Evolutionary conservation across 1,140 invertebrate genomes (phyloP), one percentile per base, ranked within the genome.

Genomic region (Meloidogyne exigua): DNA sequence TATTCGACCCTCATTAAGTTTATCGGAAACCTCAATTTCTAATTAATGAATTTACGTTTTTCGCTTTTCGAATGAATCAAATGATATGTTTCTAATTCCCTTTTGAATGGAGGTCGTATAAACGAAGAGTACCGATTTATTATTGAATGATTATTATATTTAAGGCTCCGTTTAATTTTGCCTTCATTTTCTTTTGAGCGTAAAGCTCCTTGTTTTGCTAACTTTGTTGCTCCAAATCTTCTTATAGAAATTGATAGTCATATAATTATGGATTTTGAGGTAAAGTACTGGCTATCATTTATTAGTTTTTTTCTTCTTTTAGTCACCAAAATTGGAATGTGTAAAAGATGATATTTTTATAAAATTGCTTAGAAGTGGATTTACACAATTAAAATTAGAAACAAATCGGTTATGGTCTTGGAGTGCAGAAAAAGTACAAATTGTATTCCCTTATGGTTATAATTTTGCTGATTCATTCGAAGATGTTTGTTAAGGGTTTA

Each of bases 401-500:
- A 80, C 78, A 18, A 88, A 88, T 73, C 78, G 77, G n/a, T 75
- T 82, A 32, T 88, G 89, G 89, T 84, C 87, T 42, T 90, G 93
- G 15, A 91, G 90, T 36, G 91, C 94, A 72, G 90, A 92, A 36
- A 90, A 90, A 4, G 90, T 94, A 11, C 90, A 92, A 78, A 90
- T 93, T 64, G 90, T 92, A 64, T 96, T 97, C 86, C 95, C 95
- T 0, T 93, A 96, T 88, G 91, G 94, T 73, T 96, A 96, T 87
- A 91, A 95, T 82, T 98, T 96, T 89, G 93, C 95, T 15, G 92
- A 93, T 72, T 94, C 94, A 3, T 92, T 95, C 87, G 94, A 95
- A 85, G 93, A 97, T 88, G 92, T 81, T 69, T 36, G 18, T 64
- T 62, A 32, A 32, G 7, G 28, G 7, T 23, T 72, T 21, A 15